phyloP scores from a whole-genome alignment of 2,888 invertebrate genomes.

The Oscheius sp. region DNA sequence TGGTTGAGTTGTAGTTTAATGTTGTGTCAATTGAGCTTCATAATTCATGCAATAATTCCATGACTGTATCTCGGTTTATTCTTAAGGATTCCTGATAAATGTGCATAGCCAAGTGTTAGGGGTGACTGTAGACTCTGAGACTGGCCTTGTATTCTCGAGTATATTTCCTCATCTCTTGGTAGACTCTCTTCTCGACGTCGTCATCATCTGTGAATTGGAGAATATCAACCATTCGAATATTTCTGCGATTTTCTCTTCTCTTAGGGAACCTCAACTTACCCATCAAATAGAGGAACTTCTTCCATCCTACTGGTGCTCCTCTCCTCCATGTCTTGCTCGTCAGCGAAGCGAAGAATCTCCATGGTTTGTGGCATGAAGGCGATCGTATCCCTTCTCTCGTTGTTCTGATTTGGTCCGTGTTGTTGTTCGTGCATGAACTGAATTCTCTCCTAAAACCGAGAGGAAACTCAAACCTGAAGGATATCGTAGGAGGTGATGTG shows the following conservation, averaged over 20 bases:
- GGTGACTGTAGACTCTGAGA: conserved; percentile 7
- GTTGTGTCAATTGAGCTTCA: no score
- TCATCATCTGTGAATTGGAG: conserved; percentile 46
- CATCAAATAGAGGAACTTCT: conserved; percentile 40
- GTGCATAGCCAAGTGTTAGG: no score
- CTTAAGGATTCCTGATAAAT: no score
- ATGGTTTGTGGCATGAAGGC: conserved; percentile 67
- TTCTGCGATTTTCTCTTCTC: not conserved
- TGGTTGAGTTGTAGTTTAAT: no score
- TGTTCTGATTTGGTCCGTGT: conserved; percentile 21
- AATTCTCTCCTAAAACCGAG: not conserved
- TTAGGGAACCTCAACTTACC: conserved; percentile 17
- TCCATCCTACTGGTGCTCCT: conserved; percentile 48
- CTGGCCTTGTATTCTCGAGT: conserved; percentile 37
- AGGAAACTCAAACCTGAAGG: conserved; percentile 51
- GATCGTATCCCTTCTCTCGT: conserved; percentile 66
- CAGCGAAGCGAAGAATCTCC: conserved; percentile 54
- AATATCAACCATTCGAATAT: conserved; percentile 39
- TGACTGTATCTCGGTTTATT: no score
- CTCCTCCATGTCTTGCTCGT: conserved; percentile 61
- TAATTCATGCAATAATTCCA: no score
- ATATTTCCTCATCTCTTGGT: conserved; percentile 46
- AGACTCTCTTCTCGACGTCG: conserved; percentile 45
- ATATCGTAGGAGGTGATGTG: conserved; percentile 68
- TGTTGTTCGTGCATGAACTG: conserved; percentile 66